Percentiles rank a stretch among this genome's conserved stretches.
phyloP scores from a whole-genome alignment of 92 coral and sea anemone species.

The Umimayanthus kanabou region DNA sequence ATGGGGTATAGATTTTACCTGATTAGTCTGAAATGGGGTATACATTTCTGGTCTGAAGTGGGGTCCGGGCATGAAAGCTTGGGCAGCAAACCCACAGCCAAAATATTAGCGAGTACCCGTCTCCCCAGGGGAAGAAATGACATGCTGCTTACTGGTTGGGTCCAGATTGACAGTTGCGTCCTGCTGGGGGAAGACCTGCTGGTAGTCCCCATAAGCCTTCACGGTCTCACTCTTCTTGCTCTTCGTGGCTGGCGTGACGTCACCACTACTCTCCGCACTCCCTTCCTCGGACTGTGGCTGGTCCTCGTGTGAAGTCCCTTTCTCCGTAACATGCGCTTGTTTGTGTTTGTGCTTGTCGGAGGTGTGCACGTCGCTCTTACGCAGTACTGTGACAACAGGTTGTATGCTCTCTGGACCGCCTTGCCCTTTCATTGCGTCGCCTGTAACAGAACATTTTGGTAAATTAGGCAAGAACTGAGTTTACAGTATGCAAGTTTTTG shows the following conservation, averaged over 20 bases:
- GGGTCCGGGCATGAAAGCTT: no score
- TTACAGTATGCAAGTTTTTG: not conserved
- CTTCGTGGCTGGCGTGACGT: not conserved
- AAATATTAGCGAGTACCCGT: no score
- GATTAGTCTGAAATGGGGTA: no score
- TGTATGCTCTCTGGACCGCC: not conserved
- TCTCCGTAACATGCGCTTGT: not conserved
- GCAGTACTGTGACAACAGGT: conserved; percentile 1
- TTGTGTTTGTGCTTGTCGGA: not conserved
- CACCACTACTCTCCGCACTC: conserved; percentile 6
- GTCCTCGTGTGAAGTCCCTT: not conserved
- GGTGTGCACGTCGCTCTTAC: conserved; percentile 8
- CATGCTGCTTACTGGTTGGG: conserved; percentile 25
- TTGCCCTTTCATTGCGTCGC: not conserved
- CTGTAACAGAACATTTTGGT: not conserved
- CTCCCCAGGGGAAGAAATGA: no score
- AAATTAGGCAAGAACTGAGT: not conserved
- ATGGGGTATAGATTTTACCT: no score
- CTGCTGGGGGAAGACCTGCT: conserved; percentile 2
- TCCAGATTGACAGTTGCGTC: conserved; percentile 9
- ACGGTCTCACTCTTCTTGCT: conserved; percentile 16
- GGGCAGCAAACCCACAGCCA: no score
- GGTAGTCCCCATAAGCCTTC: conserved; percentile 21
- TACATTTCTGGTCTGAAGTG: no score
- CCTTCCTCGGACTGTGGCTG: not conserved